Evolutionary conservation across 1,140 invertebrate genomes (phyloP).

Genomic region (Goniozus legneri): DNA sequence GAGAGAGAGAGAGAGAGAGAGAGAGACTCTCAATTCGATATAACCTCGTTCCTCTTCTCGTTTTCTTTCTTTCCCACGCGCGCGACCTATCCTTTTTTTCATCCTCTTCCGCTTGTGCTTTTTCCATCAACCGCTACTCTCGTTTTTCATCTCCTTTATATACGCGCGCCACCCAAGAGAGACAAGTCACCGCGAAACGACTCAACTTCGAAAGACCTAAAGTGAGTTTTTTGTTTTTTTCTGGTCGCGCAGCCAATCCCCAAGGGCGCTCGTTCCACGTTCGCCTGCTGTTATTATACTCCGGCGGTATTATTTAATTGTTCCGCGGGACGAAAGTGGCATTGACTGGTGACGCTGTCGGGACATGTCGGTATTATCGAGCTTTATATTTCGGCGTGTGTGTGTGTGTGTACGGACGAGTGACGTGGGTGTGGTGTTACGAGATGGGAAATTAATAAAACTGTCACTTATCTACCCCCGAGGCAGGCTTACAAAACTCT

Average conservation of each 20-base stretch:
- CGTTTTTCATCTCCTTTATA: background rate
- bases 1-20: no score
- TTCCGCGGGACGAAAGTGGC: no score
- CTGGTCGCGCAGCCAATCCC: background rate
- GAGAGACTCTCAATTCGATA: conserved; percentile 31
- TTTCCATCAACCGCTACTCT: conserved; percentile 2
- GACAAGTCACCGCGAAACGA: background rate
- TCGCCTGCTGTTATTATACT: no score
- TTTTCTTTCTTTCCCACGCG: conserved; percentile 21
- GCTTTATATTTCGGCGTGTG: conserved; percentile 34
- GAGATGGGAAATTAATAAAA: conserved; percentile 71
- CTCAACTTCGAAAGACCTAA: background rate
- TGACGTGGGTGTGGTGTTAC: conserved; percentile 25
- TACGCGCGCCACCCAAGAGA: background rate
- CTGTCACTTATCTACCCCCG: conserved; percentile 63
- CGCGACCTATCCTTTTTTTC: conserved; percentile 20
- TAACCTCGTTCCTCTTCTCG: conserved; percentile 22
- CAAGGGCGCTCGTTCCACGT: background rate
- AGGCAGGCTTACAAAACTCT: conserved; percentile 16
- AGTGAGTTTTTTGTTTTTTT: background rate
- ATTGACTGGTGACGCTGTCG: conserved; percentile 29
- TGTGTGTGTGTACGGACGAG: conserved; percentile 27
- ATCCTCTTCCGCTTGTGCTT: background rate
- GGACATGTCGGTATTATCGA: conserved; percentile 40
- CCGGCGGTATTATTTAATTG: no score